These are phyloP conservation scores for Meganola albula DNA, from an alignment of 2,888 invertebrate genomes.

Conservation along the genomic window DNA sequence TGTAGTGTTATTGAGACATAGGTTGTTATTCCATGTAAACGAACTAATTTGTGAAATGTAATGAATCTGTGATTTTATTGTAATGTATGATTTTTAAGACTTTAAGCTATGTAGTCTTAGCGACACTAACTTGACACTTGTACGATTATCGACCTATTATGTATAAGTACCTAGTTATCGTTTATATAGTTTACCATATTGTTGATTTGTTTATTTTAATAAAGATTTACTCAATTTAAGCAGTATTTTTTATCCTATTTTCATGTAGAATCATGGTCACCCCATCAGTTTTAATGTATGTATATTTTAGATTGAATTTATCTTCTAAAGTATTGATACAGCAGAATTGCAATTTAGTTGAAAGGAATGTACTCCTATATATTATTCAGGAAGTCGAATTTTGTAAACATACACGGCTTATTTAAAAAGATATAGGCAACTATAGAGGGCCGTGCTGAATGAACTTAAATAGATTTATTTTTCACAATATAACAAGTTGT, in stretches of 20 bases:
- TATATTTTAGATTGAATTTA: constrained; percentile 6
- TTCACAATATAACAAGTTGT: constrained; percentile 6
- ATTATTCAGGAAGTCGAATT: constrained; percentile 7
- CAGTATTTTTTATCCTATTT: constrained; percentile 5
- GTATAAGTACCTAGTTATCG: constrained; percentile 9
- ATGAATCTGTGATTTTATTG: constrained; percentile 10
- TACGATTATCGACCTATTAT: constrained; percentile 9
- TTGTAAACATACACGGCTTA: constrained; percentile 7
- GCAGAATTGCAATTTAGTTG: constrained; percentile 6
- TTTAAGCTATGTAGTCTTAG: constrained; percentile 11
- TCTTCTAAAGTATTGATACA: constrained; percentile 5
- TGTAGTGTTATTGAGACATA: constrained; percentile 6
- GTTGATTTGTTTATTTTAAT: constrained; percentile 8
- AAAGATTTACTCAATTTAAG: constrained; percentile 7
- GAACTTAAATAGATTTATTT: constrained; percentile 5
- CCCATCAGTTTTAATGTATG: constrained; percentile 3
- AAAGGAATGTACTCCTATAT: constrained; percentile 7
- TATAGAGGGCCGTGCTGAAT: constrained; percentile 2
- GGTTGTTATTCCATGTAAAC: constrained; percentile 7
- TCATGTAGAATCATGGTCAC: constrained; percentile 5
- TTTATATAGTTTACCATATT: constrained; percentile 9
- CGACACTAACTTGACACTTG: constrained; percentile 9
- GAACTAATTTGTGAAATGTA: constrained; percentile 6
- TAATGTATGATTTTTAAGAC: constrained; percentile 12
- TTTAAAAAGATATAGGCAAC: constrained; percentile 5